A percentile compares a stretch with the other conserved stretches of the same genome.
These are phyloP conservation scores for Chrysaora quinquecirrha DNA, from an alignment of 30 jellyfish, hydroid and myxozoan genomes.

Conservation along the genomic window DNA sequence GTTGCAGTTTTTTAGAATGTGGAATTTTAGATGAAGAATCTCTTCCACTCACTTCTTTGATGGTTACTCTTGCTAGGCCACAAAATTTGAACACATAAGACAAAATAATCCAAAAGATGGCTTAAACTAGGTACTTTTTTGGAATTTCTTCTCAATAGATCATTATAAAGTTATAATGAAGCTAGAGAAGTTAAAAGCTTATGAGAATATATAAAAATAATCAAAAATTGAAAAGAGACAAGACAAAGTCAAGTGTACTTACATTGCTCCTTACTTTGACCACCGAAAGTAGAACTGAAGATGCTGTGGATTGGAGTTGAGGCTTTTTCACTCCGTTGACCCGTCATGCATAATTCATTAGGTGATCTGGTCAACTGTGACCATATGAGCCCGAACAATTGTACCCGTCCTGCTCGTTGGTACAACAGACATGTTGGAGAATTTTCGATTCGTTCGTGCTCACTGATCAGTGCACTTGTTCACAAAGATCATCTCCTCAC, in stretches of 20 bases:
- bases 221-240: background rate
- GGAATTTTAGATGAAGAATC: too few relatives aligned
- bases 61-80: too few relatives aligned
- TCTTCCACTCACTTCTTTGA: too few relatives aligned
- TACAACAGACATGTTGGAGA: constrained; percentile 37
- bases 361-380: constrained; percentile 70
- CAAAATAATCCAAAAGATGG: too few relatives aligned
- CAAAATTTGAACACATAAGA: too few relatives aligned
- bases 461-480: constrained; percentile 43
- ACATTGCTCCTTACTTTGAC: constrained; percentile 44
- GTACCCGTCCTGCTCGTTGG: constrained; percentile 44
- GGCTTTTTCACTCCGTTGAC: constrained; percentile 49
- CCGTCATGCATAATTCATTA: constrained; percentile 51
- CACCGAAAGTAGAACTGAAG: constrained; percentile 64
- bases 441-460: constrained; percentile 55
- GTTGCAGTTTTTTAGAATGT: too few relatives aligned
- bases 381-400: constrained; percentile 63
- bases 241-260: background rate
- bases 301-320: constrained; percentile 36
- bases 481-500: constrained; percentile 56
- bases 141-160: too few relatives aligned
- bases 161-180: too few relatives aligned
- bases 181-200: too few relatives aligned
- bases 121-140: too few relatives aligned
- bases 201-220: background rate